Evolutionary conservation across 2,113 vertebrate genomes (phyloP).

Genomic region (Tachuris rubrigastra): DNA sequence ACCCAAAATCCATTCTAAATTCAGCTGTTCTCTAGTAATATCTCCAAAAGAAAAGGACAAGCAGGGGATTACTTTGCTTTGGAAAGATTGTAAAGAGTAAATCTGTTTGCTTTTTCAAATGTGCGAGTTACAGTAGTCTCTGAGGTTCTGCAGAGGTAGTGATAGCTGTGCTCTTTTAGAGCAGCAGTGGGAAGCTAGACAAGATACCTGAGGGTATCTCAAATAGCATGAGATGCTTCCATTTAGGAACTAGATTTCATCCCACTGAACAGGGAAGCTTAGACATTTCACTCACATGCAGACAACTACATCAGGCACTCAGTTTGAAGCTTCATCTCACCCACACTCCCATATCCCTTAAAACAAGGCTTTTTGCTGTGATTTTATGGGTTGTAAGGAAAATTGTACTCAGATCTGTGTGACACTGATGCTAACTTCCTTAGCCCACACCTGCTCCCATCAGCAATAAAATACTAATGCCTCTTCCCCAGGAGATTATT

Average conservation of each 20-base stretch:
- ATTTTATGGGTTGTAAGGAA: not conserved
- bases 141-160: not conserved
- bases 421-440: not conserved
- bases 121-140: not conserved
- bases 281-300: not conserved
- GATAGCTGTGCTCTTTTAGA: not conserved
- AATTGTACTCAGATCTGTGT: fast-evolving
- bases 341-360: not conserved
- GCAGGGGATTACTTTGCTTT: not conserved
- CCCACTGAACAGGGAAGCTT: not conserved
- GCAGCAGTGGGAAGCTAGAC: not conserved
- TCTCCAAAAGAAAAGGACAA: not conserved
- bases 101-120: not conserved
- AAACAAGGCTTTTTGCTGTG: not conserved
- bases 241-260: not conserved
- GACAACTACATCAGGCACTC: not conserved
- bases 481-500: not conserved
- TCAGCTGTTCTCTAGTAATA: not conserved
- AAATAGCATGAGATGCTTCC: not conserved
- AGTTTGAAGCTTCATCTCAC: not conserved
- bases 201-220: not conserved
- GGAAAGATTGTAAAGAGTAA: not conserved
- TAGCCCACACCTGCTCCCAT: not conserved
- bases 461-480: not conserved
- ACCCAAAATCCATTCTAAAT: not conserved